A percentile compares a stretch with the other conserved stretches of the same genome.
Conservation (phyloP, 2,113 vertebrate genomes). For the Silurus glanis region DNA sequence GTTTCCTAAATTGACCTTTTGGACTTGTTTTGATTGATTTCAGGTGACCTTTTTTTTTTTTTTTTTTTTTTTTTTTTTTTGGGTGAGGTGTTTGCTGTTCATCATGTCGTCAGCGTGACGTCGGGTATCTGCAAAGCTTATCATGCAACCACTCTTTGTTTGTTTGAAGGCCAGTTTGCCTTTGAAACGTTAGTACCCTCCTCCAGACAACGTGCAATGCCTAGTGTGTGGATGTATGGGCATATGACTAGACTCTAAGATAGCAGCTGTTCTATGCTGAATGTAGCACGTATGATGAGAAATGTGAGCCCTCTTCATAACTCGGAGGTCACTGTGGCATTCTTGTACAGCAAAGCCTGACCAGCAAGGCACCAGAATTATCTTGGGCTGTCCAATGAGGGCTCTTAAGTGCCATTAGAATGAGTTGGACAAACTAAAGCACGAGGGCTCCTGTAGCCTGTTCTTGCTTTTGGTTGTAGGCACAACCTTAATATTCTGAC, state of each 20-base stretch:
- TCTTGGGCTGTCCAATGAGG: conserved; percentile 11
- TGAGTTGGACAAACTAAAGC: not conserved
- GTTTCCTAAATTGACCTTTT: not conserved
- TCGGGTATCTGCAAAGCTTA: not conserved
- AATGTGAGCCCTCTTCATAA: conserved; percentile 28
- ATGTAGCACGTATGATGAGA: conserved; percentile 16
- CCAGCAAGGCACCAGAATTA: not conserved
- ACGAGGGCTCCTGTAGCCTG: not conserved
- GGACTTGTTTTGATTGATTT: not conserved
- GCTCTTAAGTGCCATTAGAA: not conserved
- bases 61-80: not conserved
- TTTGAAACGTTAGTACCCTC: not conserved
- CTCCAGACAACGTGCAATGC: not conserved
- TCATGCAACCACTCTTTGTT: not conserved
- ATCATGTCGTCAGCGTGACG: conserved; percentile 5
- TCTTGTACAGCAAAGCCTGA: not conserved
- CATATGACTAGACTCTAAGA: not conserved
- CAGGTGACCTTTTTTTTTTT: not conserved
- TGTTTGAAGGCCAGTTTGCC: conserved; percentile 14
- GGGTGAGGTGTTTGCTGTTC: conserved; percentile 14
- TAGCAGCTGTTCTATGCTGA: conserved; percentile 37
- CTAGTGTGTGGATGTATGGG: not conserved
- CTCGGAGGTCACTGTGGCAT: not conserved
- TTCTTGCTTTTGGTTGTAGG: not conserved
- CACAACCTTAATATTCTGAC: not conserved